Evolutionary conservation across 2,113 vertebrate genomes (phyloP).

Genomic region (Ahaetulla prasina): DNA sequence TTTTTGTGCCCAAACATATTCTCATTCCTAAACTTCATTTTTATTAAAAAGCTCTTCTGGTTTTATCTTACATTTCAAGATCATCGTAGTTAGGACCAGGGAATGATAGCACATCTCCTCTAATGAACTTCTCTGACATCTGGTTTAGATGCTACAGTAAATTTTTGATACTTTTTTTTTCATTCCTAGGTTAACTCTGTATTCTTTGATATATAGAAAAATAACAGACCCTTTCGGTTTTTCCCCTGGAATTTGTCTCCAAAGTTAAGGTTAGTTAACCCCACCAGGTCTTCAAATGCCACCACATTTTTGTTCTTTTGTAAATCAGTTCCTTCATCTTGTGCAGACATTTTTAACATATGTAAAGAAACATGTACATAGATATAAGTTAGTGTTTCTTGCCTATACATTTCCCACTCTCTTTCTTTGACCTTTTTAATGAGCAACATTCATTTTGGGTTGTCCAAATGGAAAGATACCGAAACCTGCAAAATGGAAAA

Average conservation of each 20-base stretch:
- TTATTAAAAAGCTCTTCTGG: not conserved
- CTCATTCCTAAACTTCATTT: no score
- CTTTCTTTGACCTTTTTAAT: not conserved
- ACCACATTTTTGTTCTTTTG: not conserved
- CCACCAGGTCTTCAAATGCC: not conserved
- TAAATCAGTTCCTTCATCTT: not conserved
- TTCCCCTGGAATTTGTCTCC: not conserved
- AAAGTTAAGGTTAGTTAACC: not conserved
- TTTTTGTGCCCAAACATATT: no score
- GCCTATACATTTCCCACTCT: not conserved
- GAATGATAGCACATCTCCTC: not conserved
- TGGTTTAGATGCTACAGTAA: not conserved
- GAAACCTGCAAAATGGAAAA: not conserved
- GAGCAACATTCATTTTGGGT: not conserved
- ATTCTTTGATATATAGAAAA: not conserved
- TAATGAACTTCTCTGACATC: not conserved
- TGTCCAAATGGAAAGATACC: not conserved
- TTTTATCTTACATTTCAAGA: not conserved
- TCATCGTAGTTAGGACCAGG: not conserved
- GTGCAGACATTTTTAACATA: not conserved
- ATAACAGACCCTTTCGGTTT: not conserved
- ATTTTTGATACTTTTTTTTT: not conserved
- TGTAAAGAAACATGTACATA: not conserved
- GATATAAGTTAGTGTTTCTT: not conserved
- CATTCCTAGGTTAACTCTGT: not conserved